These are phyloP conservation scores for Augochlorella aurata DNA, from an alignment of 2,888 invertebrate genomes.

Conservation along the genomic window DNA sequence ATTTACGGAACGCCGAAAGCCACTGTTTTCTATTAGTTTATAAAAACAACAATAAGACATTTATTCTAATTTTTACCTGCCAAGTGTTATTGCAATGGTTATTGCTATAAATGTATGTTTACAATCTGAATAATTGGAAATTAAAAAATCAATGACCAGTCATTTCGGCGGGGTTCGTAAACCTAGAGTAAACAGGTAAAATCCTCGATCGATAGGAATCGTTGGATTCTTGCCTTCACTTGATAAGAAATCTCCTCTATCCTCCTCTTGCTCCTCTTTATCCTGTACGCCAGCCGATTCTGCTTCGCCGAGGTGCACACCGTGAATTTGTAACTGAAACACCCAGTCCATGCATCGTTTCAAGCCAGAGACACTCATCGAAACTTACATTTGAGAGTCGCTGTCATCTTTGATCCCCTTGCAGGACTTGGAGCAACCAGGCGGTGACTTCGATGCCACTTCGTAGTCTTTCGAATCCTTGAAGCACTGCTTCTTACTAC, in stretches of 20 bases:
- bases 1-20: too few species aligned
- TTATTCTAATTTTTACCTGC: too few species aligned
- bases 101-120: too few species aligned
- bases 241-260: conserved; percentile 23
- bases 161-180: too few species aligned
- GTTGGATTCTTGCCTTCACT: conserved; percentile 23
- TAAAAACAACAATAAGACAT: too few species aligned
- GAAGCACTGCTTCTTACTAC: neutral
- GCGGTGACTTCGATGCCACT: neutral
- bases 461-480: neutral
- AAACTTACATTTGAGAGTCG: neutral
- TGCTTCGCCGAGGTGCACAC: conserved; percentile 25
- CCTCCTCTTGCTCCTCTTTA: conserved; percentile 38
- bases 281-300: conserved; percentile 3
- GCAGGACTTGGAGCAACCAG: conserved; percentile 52
- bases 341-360: neutral
- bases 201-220: neutral
- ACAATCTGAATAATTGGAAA: too few species aligned
- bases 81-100: too few species aligned
- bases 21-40: too few species aligned
- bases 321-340: conserved; percentile 33
- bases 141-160: too few species aligned
- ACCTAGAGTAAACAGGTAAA: too few species aligned
- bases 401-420: conserved; percentile 1
- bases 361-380: neutral